Base-by-base conservation (phyloP, 2,888 invertebrate genomes). In the Drosophila buzzatii region DNA sequence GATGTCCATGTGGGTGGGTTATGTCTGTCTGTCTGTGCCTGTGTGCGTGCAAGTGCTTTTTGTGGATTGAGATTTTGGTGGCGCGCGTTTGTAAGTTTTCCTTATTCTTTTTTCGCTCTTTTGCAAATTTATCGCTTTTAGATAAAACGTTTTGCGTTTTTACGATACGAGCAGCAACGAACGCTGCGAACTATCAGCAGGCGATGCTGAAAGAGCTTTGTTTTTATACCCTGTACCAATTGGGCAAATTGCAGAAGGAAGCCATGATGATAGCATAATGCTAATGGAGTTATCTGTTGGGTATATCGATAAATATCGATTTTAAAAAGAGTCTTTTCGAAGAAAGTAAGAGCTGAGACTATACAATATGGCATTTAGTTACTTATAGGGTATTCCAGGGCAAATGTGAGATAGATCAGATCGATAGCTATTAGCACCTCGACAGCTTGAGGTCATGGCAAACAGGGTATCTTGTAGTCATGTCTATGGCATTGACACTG, bases 71-170 rank as follows among this genome's bases (percentile, higher is more conserved):
- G 60, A 57, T 59, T 56, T 65, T 66, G 61, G 52, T 60, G 74
- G 74, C 41, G 59, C 45, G 67, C 45, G 67, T 65, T 65, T 72
- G 60, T 56, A 52, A 44, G 44, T 57, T 74, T 41, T 55, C 20
- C 39, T 10, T 39, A 18, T 56, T 41, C n/a, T 31, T 56, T 42
- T 56, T 56, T 18, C 76, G 81, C 72, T 71, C 76, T 67, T 81
- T 88, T 80, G 68, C 67, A 86, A 86, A 86, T 86, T 86, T 86
- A 86, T 86, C 86, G 88, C 86, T 86, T 86, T 86, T 76, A 86
- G 86, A 86, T 86, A 86, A 86, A 86, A 84, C 86, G 86, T 85
- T 86, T 83, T 88, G 80, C 83, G 88, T 83, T 83, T 81, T 85
- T 85, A 85, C 88, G 86, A 87, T 67, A 73, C 58, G 73, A 78